phyloP scores from a whole-genome alignment of 2,888 invertebrate species.

The Eupithecia subfuscata region DNA sequence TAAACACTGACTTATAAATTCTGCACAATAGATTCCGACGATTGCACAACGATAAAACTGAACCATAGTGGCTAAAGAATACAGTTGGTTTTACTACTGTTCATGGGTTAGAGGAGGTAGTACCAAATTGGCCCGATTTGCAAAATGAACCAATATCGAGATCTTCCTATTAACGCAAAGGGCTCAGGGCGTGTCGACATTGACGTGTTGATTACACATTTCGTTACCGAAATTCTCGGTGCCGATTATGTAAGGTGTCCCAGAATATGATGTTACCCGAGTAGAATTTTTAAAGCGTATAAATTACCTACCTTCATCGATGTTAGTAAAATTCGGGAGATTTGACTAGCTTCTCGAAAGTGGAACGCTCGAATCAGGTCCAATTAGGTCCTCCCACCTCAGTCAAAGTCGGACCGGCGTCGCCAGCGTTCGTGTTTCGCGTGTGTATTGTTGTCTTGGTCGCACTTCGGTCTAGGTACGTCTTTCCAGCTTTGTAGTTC shows the following conservation, averaged over 20 bases:
- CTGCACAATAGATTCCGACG: conserved; percentile 36
- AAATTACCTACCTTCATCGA: not conserved
- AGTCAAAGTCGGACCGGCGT: too few species aligned
- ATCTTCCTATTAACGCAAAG: conserved; percentile 76
- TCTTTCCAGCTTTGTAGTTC: too few species aligned
- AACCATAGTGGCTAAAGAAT: conserved; percentile 26
- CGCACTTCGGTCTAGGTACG: too few species aligned
- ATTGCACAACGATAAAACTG: conserved; percentile 2
- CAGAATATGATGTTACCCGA: not conserved
- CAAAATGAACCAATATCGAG: conserved; percentile 72
- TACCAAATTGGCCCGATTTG: conserved; percentile 56
- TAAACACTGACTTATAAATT: conserved; percentile 64
- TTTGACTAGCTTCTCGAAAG: too few species aligned
- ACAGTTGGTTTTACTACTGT: conserved; percentile 42
- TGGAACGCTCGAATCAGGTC: too few species aligned
- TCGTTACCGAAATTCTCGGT: conserved; percentile 68
- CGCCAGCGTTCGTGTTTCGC: too few species aligned
- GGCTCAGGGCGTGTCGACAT: conserved; percentile 70
- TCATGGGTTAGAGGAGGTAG: conserved; percentile 26
- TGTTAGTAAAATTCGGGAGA: too few species aligned
- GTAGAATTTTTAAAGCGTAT: not conserved
- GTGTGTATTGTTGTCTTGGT: too few species aligned
- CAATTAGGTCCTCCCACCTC: too few species aligned
- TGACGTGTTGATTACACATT: conserved; percentile 81
- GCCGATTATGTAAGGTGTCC: conserved; percentile 53